phyloP scores from a whole-genome alignment of 2,797 vertebrate genomes.

The Echiichthys vipera region DNA sequence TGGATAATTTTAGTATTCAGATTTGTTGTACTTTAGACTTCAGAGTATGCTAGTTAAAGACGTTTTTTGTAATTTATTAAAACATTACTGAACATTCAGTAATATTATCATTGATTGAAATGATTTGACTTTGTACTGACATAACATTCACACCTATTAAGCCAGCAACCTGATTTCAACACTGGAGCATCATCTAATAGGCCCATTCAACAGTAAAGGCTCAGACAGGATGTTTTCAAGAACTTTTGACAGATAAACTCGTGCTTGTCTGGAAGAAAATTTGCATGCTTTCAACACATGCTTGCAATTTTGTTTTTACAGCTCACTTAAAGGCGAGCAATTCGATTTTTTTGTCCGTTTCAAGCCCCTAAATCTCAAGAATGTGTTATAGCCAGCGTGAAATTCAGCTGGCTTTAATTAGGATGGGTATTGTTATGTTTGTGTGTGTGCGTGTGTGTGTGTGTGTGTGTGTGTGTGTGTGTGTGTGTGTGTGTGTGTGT shows the following conservation, averaged over 20 bases:
- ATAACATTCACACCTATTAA: constrained; percentile 23
- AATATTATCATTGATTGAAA: constrained; percentile 5
- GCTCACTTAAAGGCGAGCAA: constrained; percentile 68
- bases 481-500: too few species aligned
- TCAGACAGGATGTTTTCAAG: constrained; percentile 55
- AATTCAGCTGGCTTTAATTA: constrained; percentile 80
- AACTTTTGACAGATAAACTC: constrained; percentile 53
- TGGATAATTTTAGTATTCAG: neutral
- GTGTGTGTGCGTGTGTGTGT: constrained; percentile 11
- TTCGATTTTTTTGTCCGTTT: constrained; percentile 79
- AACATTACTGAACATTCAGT: constrained; percentile 2
- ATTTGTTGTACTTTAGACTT: neutral
- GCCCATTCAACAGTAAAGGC: constrained; percentile 2
- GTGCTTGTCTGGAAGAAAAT: constrained; percentile 43
- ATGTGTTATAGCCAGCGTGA: constrained; percentile 75
- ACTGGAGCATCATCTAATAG: constrained; percentile 19
- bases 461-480: constrained; percentile 22
- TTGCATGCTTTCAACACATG: constrained; percentile 68
- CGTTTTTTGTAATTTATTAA: neutral
- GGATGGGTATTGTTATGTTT: constrained; percentile 56
- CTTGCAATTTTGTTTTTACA: constrained; percentile 80
- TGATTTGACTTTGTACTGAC: constrained; percentile 1
- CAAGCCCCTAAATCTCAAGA: constrained; percentile 74
- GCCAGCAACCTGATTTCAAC: constrained; percentile 9
- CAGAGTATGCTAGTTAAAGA: neutral